These are phyloP conservation scores for Cryptotermes secundus DNA, from an alignment of 1,140 invertebrate species.

Conservation along the genomic window DNA sequence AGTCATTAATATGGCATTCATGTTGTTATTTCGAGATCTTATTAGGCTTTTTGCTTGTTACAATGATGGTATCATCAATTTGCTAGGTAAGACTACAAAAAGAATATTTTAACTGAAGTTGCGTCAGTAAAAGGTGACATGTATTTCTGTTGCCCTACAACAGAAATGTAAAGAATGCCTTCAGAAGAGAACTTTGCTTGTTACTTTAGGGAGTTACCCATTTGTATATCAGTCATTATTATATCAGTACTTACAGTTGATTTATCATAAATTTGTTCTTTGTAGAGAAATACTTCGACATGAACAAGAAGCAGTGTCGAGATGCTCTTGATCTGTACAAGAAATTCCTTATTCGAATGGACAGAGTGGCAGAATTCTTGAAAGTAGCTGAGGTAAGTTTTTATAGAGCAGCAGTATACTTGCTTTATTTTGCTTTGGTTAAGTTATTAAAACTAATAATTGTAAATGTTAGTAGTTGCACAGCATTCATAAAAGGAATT, in stretches of 20 bases:
- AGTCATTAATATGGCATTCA: slow-evolving; percentile 98
- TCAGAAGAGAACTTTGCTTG: too few species aligned
- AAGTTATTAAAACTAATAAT: background rate
- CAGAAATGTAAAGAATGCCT: too few species aligned
- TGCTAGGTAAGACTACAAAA: slow-evolving; percentile 65
- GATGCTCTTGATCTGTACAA: slow-evolving; percentile 99
- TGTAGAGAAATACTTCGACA: slow-evolving; percentile 97
- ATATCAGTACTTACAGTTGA: too few species aligned
- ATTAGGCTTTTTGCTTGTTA: slow-evolving; percentile 99
- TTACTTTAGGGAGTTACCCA: too few species aligned
- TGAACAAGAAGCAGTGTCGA: slow-evolving; percentile 98
- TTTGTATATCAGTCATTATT: too few species aligned
- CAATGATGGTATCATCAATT: slow-evolving; percentile 99
- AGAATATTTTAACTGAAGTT: too few species aligned
- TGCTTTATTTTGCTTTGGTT: slow-evolving; percentile 26
- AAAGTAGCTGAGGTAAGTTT: slow-evolving; percentile 86
- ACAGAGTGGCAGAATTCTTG: slow-evolving; percentile 96
- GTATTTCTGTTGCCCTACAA: too few species aligned
- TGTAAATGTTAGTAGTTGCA: too few species aligned
- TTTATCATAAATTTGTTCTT: background rate
- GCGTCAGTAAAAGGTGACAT: background rate
- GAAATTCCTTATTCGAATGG: slow-evolving; percentile 98
- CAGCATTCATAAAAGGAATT: background rate
- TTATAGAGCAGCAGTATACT: background rate
- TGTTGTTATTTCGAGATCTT: slow-evolving; percentile 97